These are phyloP conservation scores for Edolisoma coerulescens DNA, from an alignment of 2,113 vertebrate genomes.

Conservation along the genomic window DNA sequence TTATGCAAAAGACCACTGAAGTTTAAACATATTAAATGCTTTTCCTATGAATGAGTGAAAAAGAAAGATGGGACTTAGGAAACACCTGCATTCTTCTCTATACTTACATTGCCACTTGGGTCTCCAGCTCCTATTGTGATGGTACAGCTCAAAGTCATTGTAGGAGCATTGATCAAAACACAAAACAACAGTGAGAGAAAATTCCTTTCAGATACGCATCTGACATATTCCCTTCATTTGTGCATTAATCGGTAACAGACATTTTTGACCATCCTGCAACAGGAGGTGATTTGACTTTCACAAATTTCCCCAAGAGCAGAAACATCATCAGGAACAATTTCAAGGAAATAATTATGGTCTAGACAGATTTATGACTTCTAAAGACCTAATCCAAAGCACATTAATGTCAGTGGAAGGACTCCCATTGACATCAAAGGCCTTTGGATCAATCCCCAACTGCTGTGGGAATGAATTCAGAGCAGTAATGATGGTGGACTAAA, in stretches of 20 bases:
- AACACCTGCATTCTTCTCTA: background rate
- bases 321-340: constrained; percentile 40
- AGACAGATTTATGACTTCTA: constrained; percentile 61
- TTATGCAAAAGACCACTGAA: background rate
- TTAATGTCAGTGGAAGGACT: constrained; percentile 51
- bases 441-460: constrained; percentile 49
- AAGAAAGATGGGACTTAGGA: background rate
- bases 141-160: background rate
- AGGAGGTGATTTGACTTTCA: constrained; percentile 21
- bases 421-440: constrained; percentile 54
- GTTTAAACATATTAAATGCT: background rate
- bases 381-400: constrained; percentile 58
- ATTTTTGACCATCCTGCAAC: constrained; percentile 12
- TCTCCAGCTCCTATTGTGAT: background rate
- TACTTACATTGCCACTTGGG: background rate
- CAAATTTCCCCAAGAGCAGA: constrained; percentile 44
- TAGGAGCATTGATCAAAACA: background rate
- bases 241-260: background rate
- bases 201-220: background rate
- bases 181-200: background rate
- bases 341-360: constrained; percentile 53
- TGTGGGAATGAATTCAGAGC: constrained; percentile 23
- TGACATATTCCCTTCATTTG: background rate
- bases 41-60: background rate
- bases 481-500: constrained; percentile 22